Percentiles rank a stretch among this genome's conserved stretches.
Conservation (phyloP, 2,113 vertebrate species). For the Indri indri region DNA sequence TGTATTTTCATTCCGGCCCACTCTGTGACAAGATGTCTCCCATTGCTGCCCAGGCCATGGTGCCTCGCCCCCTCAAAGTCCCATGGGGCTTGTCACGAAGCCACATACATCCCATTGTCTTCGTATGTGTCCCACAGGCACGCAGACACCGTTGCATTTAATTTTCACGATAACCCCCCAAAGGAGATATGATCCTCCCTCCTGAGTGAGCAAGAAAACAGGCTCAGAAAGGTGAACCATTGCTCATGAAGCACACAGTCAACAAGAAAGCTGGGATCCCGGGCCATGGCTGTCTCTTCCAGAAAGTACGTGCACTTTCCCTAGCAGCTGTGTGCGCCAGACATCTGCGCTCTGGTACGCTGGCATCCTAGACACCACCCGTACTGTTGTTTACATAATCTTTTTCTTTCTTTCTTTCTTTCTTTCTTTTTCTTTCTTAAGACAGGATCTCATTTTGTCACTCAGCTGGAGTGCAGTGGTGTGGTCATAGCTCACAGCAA, state of each 20-base stretch:
- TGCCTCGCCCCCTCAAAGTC: too few species aligned
- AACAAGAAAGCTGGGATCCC: background rate
- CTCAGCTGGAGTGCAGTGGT: too few species aligned
- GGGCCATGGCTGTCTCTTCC: background rate
- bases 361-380: background rate
- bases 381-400: background rate
- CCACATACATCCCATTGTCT: background rate
- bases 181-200: background rate
- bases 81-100: background rate
- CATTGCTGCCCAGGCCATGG: background rate
- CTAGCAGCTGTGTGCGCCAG: fast-evolving
- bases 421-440: too few species aligned
- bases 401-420: too few species aligned
- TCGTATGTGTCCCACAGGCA: fast-evolving
- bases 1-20: background rate
- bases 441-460: too few species aligned
- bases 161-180: background rate
- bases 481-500: too few species aligned
- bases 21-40: background rate
- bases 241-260: background rate
- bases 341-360: background rate
- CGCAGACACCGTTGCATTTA: background rate
- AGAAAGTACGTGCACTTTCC: background rate
- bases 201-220: too few species aligned
- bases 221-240: background rate